Evolutionary conservation across 2,113 vertebrate species (phyloP).

Genomic region (Neopipo cinnamomea): DNA sequence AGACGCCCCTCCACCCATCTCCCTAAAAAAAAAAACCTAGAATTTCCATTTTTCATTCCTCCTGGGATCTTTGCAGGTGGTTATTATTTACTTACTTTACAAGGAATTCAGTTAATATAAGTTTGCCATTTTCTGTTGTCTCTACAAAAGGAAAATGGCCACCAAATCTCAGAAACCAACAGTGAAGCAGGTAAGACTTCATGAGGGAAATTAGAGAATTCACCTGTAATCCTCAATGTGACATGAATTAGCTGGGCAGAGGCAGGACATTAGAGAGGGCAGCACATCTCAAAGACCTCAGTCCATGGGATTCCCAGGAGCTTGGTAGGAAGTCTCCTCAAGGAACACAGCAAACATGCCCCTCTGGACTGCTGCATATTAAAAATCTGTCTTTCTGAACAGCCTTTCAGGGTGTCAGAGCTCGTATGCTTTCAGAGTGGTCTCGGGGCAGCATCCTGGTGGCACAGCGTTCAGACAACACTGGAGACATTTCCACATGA

Average conservation of each 20-base stretch:
- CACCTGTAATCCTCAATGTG: fast-evolving
- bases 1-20: fast-evolving
- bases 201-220: not conserved
- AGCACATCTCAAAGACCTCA: not conserved
- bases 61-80: not conserved
- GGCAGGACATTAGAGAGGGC: not conserved
- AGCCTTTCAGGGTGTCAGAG: not conserved
- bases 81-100: not conserved
- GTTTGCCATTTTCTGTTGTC: not conserved
- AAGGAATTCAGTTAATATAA: not conserved
- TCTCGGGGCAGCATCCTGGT: not conserved
- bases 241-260: not conserved
- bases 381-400: not conserved
- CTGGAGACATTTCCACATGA: not conserved
- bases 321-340: not conserved
- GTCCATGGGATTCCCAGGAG: not conserved
- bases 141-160: not conserved
- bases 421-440: fast-evolving
- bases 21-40: not conserved
- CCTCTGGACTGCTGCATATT: not conserved
- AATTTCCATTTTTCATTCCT: not conserved
- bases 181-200: not conserved
- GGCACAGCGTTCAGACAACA: fast-evolving
- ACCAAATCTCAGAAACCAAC: not conserved
- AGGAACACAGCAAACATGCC: not conserved